These are phyloP conservation scores for Metallyticus violacea DNA, from an alignment of 2,888 invertebrate species.

Conservation along the genomic window DNA sequence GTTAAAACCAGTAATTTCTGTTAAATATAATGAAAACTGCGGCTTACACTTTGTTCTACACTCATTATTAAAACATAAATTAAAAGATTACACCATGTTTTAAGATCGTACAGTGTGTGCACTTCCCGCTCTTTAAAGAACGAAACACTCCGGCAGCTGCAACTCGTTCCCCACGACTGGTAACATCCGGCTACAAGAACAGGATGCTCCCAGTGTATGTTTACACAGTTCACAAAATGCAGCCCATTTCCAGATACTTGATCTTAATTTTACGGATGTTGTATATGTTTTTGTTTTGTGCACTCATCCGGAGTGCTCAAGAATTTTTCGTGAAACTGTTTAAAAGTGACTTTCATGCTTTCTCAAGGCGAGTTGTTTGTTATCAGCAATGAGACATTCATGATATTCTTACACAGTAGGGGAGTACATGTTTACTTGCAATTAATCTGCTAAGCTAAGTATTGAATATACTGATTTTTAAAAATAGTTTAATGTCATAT, in stretches of 20 bases:
- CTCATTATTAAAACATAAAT: neutral
- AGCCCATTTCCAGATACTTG: neutral
- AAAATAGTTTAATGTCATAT: too few relatives aligned
- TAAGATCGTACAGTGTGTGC: neutral
- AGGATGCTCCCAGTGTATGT: neutral
- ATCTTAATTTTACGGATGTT: neutral
- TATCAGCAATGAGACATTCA: too few relatives aligned
- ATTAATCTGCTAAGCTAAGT: too few relatives aligned
- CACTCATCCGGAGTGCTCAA: neutral
- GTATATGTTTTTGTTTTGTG: neutral
- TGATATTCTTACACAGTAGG: too few relatives aligned
- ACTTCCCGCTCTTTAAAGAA: neutral
- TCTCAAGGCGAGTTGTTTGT: too few relatives aligned
- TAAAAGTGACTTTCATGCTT: too few relatives aligned
- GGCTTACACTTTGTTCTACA: neutral
- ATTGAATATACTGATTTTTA: too few relatives aligned
- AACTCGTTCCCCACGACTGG: too few relatives aligned
- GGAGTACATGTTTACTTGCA: too few relatives aligned
- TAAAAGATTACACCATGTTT: neutral
- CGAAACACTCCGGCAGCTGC: neutral
- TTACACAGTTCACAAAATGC: neutral
- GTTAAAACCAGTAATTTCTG: too few relatives aligned
- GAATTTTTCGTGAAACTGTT: too few relatives aligned
- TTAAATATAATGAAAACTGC: neutral
- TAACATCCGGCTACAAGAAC: neutral